Evolutionary conservation across 92 coral and sea anemone species (phyloP), one percentile per base, ranked within the genome.

Genomic region (Epizoanthus stellaris): DNA sequence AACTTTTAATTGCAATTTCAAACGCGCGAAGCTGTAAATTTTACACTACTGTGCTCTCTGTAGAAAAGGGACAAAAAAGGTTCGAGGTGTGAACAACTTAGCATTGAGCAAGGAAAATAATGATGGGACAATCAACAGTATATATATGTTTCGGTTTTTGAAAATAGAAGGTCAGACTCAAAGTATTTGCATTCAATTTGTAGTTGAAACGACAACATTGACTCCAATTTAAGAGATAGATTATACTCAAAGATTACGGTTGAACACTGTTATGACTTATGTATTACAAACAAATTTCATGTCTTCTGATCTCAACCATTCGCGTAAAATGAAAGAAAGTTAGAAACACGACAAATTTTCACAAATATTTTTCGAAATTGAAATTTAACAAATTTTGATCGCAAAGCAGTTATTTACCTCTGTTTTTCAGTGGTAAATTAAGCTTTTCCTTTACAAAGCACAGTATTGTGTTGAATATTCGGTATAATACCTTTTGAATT

Each of bases 1-100:
- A 79, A 63, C 73, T 42, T 76, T 43, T 79, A 79, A 79, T 64
- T 79, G 73, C 72, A 79, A 79, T 45, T 79, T 79, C 65, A 17
- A 64, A 64, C 73, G 71, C 83, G 60, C 59, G 71, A 63, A 79
- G 43, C 83, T 63, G 73, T 79, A 79, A 79, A 79, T 43, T 63
- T 63, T 21, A 40, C 45, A 64, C 72, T 21, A 13, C 14, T 62
- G 19, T 64, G 42, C 60, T 62, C 43, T 40, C 23, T 42, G 20
- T 20, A 14, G 59, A 76, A 38, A 12, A 36, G 56, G 34, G 12
- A 76, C 42, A 58, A 43, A 57, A 75, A 62, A 9, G 34, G 39
- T 34, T 20, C 10, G 38, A 53, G 38, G 79, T 53, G 62, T 49
- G 63, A 73, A 21, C 13, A 16, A 57, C 67, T 16, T 59, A 17